These are phyloP conservation scores for Hemibagrus wyckioides DNA, from an alignment of 2,113 vertebrate species.

Conservation along the genomic window DNA sequence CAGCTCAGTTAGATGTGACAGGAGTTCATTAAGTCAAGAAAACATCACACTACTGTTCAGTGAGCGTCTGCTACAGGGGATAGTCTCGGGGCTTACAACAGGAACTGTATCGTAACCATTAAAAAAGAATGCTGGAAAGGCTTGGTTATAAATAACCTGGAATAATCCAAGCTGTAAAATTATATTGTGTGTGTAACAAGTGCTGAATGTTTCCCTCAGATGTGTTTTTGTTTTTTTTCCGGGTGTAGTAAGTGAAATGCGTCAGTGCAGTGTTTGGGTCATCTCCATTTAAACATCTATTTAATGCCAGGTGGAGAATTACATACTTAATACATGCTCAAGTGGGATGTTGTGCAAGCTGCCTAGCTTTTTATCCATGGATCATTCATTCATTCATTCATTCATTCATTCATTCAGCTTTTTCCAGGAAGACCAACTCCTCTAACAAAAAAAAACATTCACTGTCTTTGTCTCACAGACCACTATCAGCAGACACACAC, in stretches of 20 bases:
- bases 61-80: not conserved
- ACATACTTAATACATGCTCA: not conserved
- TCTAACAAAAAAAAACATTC: not conserved
- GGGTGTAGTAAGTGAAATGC: not conserved
- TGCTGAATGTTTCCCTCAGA: not conserved
- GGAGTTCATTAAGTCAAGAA: constrained; percentile 10
- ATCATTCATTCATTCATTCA: too few species aligned
- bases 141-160: not conserved
- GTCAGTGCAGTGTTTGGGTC: not conserved
- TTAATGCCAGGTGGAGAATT: not conserved
- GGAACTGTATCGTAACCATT: too few species aligned
- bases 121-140: not conserved
- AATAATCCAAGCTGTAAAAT: not conserved
- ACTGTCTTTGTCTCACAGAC: constrained; percentile 68
- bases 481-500: constrained; percentile 94
- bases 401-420: not conserved
- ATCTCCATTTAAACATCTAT: not conserved
- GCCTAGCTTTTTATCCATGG: too few species aligned
- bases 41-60: not conserved
- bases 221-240: not conserved
- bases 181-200: not conserved
- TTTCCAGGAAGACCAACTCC: not conserved
- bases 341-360: not conserved
- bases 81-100: not conserved
- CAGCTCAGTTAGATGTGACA: not conserved